These are phyloP conservation scores for Darevskia nairensis DNA, from an alignment of 2,797 vertebrate genomes.

Conservation along the genomic window DNA sequence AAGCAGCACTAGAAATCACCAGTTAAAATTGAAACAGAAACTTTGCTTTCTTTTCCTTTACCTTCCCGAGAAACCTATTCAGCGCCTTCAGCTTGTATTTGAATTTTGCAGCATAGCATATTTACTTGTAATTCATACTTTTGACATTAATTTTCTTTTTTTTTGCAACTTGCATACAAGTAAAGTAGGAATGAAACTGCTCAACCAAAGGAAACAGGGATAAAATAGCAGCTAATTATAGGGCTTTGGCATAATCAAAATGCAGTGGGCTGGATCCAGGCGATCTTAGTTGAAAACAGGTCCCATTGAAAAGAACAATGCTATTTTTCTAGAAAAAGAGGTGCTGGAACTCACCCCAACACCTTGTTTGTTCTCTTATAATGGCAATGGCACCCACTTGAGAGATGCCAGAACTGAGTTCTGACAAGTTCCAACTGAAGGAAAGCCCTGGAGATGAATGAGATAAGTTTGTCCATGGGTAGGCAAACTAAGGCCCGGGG, in stretches of 20 bases:
- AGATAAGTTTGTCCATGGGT: too few relatives aligned
- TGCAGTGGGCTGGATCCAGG: neutral
- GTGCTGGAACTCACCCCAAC: too few relatives aligned
- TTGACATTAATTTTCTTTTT: slow-evolving; percentile 9
- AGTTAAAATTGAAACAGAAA: neutral
- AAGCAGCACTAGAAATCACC: neutral
- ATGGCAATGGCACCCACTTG: too few relatives aligned
- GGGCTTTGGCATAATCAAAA: neutral
- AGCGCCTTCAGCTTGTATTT: neutral
- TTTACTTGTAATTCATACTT: slow-evolving; percentile 2
- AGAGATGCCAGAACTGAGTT: too few relatives aligned
- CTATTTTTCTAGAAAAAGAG: too few relatives aligned
- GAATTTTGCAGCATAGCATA: slow-evolving; percentile 24
- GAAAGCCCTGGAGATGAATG: too few relatives aligned
- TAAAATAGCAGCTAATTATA: neutral
- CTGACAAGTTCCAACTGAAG: too few relatives aligned
- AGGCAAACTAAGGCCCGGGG: too few relatives aligned
- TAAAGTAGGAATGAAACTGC: neutral
- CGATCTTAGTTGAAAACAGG: neutral
- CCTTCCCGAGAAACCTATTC: neutral
- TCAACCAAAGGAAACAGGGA: slow-evolving; percentile 10
- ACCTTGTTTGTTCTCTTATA: too few relatives aligned
- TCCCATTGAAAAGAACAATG: neutral
- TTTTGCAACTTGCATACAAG: neutral
- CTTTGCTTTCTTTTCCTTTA: neutral